Evolutionary conservation across 2,113 vertebrate genomes (phyloP).

Genomic region (Macrotis lagotis): DNA sequence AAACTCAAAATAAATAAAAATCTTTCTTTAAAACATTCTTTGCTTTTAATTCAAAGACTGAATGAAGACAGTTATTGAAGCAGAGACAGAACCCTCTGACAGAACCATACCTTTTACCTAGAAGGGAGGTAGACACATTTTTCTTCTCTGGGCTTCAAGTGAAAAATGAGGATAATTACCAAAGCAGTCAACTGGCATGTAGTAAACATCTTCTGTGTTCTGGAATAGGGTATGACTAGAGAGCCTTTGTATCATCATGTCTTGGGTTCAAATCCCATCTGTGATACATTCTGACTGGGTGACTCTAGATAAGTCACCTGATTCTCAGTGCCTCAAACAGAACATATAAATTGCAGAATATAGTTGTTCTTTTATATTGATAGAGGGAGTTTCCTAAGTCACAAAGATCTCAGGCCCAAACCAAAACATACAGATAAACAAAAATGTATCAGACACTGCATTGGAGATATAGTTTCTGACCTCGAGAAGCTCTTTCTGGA

Average conservation of each 20-base stretch:
- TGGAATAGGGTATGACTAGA: neutral
- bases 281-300: neutral
- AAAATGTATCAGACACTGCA: neutral
- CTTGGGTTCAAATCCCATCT: neutral
- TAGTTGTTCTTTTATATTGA: neutral
- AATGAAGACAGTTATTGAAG: neutral
- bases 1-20: too few species aligned
- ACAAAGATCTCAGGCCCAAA: neutral
- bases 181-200: neutral
- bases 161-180: neutral
- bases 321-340: neutral
- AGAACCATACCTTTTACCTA: neutral
- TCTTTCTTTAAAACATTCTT: too few species aligned
- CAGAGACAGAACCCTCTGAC: neutral
- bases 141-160: neutral
- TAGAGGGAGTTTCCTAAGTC: neutral
- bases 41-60: neutral
- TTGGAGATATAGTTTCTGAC: neutral
- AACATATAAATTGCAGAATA: neutral
- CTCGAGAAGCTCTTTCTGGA: neutral
- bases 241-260: neutral
- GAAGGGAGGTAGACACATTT: neutral
- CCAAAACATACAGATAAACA: neutral
- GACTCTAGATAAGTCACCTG: neutral
- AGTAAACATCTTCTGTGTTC: neutral